A percentile compares a stretch with the other conserved stretches of the same genome.
These are phyloP conservation scores for Lordiphosa collinella DNA, from an alignment of 1,140 invertebrate genomes.

Conservation along the genomic window DNA sequence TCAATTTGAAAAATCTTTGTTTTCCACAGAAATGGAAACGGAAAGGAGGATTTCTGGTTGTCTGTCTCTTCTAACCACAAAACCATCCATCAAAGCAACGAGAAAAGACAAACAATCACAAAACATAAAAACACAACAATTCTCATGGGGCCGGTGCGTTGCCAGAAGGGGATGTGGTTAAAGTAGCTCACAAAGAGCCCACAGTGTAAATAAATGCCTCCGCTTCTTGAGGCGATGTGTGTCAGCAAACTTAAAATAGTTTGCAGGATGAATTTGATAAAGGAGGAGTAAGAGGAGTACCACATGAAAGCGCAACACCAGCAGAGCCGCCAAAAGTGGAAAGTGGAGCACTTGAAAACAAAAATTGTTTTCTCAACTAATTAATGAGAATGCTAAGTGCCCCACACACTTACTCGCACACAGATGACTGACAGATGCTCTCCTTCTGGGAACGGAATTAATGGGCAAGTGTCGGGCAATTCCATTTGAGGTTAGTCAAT, in stretches of 20 bases:
- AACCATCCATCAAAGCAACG: conserved; percentile 58
- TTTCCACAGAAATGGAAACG: not conserved
- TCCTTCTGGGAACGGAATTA: not conserved
- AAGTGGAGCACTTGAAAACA: conserved; percentile 57
- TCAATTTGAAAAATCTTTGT: not conserved
- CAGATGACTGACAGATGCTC: conserved; percentile 9
- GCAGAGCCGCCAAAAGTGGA: conserved; percentile 7
- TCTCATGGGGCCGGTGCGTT: not conserved
- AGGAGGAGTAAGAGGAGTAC: too few species aligned
- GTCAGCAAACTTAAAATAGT: conserved; percentile 65
- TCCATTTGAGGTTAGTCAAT: not conserved
- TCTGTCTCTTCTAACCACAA: conserved; percentile 16
- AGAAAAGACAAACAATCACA: conserved; percentile 31
- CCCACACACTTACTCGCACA: not conserved
- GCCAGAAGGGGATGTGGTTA: conserved; percentile 17
- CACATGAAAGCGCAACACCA: conserved; percentile 53
- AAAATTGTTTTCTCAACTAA: conserved; percentile 55
- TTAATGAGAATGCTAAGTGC: conserved; percentile 56
- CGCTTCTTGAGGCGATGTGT: conserved; percentile 42
- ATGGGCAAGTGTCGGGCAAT: not conserved
- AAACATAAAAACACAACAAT: conserved; percentile 34
- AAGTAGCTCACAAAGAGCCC: conserved; percentile 40
- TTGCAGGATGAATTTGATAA: too few species aligned
- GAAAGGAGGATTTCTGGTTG: conserved; percentile 13
- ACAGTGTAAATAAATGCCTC: conserved; percentile 41